Evolutionary conservation across 2,888 invertebrate genomes (phyloP).

Genomic region (Autographa gamma): DNA sequence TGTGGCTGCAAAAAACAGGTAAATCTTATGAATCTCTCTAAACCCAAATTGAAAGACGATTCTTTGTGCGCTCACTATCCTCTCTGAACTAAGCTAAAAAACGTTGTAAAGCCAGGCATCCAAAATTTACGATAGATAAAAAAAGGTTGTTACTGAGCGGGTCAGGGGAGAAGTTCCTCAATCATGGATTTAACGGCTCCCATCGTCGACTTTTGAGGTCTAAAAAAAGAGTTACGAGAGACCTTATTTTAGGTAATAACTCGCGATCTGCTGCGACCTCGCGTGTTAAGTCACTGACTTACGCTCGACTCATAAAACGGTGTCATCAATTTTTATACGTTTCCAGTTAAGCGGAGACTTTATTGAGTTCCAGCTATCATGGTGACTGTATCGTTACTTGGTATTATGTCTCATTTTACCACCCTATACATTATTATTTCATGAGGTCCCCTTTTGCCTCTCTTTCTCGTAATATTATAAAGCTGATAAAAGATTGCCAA

Average conservation of each 20-base stretch:
- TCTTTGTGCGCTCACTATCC: conserved; percentile 16
- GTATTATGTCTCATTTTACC: conserved; percentile 25
- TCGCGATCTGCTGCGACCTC: conserved; percentile 32
- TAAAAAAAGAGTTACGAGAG: conserved; percentile 53
- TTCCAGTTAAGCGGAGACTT: conserved; percentile 25
- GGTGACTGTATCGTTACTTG: conserved; percentile 20
- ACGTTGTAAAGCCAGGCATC: conserved; percentile 35
- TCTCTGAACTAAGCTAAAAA: conserved; percentile 33
- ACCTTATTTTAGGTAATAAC: conserved; percentile 56
- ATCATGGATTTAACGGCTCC: conserved; percentile 59
- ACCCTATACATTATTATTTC: conserved; percentile 5
- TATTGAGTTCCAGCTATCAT: conserved; percentile 32
- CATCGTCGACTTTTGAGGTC: conserved; percentile 49
- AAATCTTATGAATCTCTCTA: not conserved
- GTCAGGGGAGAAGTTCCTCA: conserved; percentile 49
- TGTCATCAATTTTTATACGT: conserved; percentile 46
- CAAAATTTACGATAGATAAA: conserved; percentile 57
- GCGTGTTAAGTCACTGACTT: conserved; percentile 32
- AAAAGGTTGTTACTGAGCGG: conserved; percentile 37
- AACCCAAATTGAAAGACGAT: conserved; percentile 28
- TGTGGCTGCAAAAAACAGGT: not conserved
- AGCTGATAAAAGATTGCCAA: not conserved
- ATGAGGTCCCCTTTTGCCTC: not conserved
- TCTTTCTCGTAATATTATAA: not conserved
- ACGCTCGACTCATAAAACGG: conserved; percentile 46